Evolutionary conservation across 2,113 vertebrate genomes (phyloP).

Genomic region (Myanophis thanlyinensis): DNA sequence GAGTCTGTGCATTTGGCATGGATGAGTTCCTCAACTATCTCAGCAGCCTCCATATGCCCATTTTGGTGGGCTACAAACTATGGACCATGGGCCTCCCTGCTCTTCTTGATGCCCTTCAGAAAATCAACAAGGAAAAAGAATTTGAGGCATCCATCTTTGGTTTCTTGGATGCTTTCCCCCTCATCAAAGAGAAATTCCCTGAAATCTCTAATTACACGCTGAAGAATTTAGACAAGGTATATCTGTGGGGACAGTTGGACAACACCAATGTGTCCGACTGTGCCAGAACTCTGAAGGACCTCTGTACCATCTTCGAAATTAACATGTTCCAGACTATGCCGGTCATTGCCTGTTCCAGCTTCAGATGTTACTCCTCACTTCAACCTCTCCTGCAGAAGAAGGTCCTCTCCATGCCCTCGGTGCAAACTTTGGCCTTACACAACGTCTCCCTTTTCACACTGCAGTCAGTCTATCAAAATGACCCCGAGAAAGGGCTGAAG

Average conservation of each 20-base stretch:
- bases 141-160: constrained; percentile 32
- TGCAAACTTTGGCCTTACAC: constrained; percentile 40
- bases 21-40: constrained; percentile 42
- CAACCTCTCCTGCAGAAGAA: constrained; percentile 37
- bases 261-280: neutral
- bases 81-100: constrained; percentile 44
- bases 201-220: constrained; percentile 38
- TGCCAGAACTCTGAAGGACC: constrained; percentile 9
- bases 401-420: constrained; percentile 7
- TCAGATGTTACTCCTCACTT: constrained; percentile 51
- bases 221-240: constrained; percentile 40
- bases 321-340: neutral
- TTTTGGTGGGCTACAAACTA: constrained; percentile 46
- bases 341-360: constrained; percentile 10
- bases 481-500: neutral
- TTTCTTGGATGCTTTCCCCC: constrained; percentile 52
- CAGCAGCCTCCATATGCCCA: constrained; percentile 18
- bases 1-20: constrained; percentile 12
- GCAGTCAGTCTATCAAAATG: rapidly evolving
- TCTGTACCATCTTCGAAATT: constrained; percentile 42
- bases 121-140: constrained; percentile 27
- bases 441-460: constrained; percentile 25
- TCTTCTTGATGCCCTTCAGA: constrained; percentile 37
- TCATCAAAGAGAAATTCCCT: constrained; percentile 41
- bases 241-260: constrained; percentile 20